Conservation (phyloP, 1,140 invertebrate species). For the Carcinoscorpius rotundicauda region DNA sequence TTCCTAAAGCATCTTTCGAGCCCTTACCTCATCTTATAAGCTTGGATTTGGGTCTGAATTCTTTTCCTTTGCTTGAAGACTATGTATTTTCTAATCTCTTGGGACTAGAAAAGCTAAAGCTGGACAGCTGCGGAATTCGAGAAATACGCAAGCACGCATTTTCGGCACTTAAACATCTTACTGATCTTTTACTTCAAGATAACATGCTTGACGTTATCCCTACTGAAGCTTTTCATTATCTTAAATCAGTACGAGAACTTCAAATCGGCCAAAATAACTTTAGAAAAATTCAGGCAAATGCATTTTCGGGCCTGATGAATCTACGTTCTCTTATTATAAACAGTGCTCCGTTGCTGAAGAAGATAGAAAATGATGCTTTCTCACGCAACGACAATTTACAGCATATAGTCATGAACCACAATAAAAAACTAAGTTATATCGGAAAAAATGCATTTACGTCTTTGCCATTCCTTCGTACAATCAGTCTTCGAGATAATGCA, state of each 20-base stretch:
- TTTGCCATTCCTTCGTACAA: constrained; percentile 54
- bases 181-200: constrained; percentile 59
- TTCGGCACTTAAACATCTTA: constrained; percentile 53
- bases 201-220: constrained; percentile 61
- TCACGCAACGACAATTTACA: constrained; percentile 44
- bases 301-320: constrained; percentile 21
- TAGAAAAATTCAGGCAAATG: constrained; percentile 11
- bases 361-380: constrained; percentile 30
- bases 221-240: constrained; percentile 52
- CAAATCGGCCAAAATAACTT: constrained; percentile 24
- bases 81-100: constrained; percentile 44
- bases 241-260: constrained; percentile 32
- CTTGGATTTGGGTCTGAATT: constrained; percentile 67
- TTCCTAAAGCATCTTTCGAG: constrained; percentile 48
- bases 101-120: constrained; percentile 56
- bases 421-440: constrained; percentile 31
- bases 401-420: constrained; percentile 45
- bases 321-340: constrained; percentile 26
- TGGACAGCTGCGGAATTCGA: constrained; percentile 60
- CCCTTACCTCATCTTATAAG: constrained; percentile 43
- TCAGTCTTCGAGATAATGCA: constrained; percentile 32
- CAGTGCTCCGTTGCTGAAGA: constrained; percentile 27
- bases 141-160: constrained; percentile 63
- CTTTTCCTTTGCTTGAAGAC: constrained; percentile 50
- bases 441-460: constrained; percentile 55